Evolutionary conservation across 2,888 invertebrate species (phyloP).

Genomic region (Rotaria sp.): DNA sequence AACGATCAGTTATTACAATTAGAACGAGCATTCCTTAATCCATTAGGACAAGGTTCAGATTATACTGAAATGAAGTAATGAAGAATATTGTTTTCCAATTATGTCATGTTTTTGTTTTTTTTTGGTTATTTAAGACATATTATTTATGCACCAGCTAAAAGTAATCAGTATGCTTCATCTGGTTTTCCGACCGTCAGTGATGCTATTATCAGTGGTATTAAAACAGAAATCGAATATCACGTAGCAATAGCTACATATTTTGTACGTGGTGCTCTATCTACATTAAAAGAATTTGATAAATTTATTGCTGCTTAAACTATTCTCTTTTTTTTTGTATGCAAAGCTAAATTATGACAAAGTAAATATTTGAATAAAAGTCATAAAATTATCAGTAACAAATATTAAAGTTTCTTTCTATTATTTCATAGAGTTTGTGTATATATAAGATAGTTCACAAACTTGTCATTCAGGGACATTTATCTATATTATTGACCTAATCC

Average conservation of each 20-base stretch:
- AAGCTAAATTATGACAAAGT: neutral
- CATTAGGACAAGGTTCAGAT: conserved; percentile 27
- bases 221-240: neutral
- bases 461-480: neutral
- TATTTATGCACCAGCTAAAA: conserved; percentile 38
- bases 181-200: conserved; percentile 36
- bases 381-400: too few species aligned
- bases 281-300: neutral
- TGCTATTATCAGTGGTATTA: neutral
- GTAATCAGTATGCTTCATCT: conserved; percentile 30
- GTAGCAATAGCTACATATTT: neutral
- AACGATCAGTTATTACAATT: conserved; percentile 38
- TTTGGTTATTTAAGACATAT: conserved; percentile 35
- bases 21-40: conserved; percentile 37
- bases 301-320: neutral
- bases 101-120: neutral
- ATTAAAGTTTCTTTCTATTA: too few species aligned
- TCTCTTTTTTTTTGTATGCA: neutral
- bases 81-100: neutral
- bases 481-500: neutral
- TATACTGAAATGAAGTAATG: conserved; percentile 16
- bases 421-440: too few species aligned
- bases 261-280: neutral
- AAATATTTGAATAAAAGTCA: neutral
- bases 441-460: neutral